These are phyloP conservation scores for Procambarus virginalis DNA, from an alignment of 1,140 invertebrate species.

Conservation along the genomic window DNA sequence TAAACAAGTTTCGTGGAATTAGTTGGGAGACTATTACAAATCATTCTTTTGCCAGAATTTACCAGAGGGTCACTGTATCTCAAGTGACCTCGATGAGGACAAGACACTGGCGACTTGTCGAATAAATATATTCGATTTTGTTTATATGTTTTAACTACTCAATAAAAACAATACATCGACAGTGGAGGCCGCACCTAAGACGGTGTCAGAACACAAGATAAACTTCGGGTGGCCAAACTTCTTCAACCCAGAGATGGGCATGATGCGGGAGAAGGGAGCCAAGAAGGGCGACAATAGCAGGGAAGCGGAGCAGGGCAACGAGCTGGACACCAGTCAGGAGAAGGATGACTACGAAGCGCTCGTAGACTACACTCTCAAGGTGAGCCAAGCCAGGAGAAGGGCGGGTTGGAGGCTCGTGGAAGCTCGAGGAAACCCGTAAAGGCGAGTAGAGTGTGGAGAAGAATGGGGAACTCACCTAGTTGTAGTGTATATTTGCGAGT, in stretches of 20 bases:
- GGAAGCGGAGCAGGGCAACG: conserved; percentile 30
- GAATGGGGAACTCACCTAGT: too few relatives aligned
- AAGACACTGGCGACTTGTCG: too few relatives aligned
- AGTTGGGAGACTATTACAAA: too few relatives aligned
- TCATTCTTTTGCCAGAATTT: too few relatives aligned
- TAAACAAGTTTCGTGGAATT: too few relatives aligned
- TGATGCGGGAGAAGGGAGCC: conserved; percentile 50
- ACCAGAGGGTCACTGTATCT: too few relatives aligned
- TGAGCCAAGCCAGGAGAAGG: background rate
- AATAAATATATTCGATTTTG: too few relatives aligned
- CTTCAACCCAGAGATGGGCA: conserved; percentile 68
- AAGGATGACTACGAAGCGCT: conserved; percentile 48
- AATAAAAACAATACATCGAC: background rate
- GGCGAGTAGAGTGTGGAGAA: too few relatives aligned
- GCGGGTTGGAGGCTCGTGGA: too few relatives aligned
- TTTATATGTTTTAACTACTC: background rate
- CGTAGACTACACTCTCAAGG: conserved; percentile 60
- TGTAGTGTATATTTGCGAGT: too few relatives aligned
- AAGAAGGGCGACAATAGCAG: conserved; percentile 31
- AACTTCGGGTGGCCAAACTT: conserved; percentile 69
- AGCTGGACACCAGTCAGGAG: conserved; percentile 33
- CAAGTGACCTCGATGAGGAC: too few relatives aligned
- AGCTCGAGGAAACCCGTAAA: too few relatives aligned
- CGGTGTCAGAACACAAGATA: conserved; percentile 58
- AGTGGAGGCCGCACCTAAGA: conserved; percentile 35